Base-by-base conservation (phyloP, 2,113 vertebrate genomes). In the Pterocles gutturalis region DNA sequence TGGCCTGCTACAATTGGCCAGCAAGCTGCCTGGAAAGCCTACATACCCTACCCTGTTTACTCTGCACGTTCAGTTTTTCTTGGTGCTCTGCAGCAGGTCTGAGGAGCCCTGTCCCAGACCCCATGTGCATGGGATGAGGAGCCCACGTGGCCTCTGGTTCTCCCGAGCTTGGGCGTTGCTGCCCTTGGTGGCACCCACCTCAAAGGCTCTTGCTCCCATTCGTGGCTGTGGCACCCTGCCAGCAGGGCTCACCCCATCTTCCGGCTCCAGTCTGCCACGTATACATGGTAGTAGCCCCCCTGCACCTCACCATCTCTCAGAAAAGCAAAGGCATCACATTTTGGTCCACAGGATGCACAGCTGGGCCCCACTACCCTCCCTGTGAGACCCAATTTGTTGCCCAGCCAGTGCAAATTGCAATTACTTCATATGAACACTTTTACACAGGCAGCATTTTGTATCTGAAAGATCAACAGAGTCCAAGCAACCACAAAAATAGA, bases 401-500 rank as follows among this genome's bases (percentile, higher is more conserved):
- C 48, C 83, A 62, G 33, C 2, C 36, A 28, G 33, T 3, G 21
- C 11, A 5, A 53, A 53, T 64, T 58, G 31, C 48, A 41, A 41
- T 55, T 36, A 57, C 64, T 77, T 58, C 21, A 21, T 60, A 21
- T 0, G 2, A 90, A 14, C 34, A 20, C 15, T 55, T 38, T 72
- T 67, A 82, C 33, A 51, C 34, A 75, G 78, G 61, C 66, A 55
- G 51, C 15, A 17, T 82, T 93, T 95, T 81, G n/a, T 51, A 67
- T 26, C 36, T 24, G n/a, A 81, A 80, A 94, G 55, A 64, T 33
- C 65, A 71, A 28, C 60, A 92, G 45, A 72, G 51, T 36, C 45
- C 65, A 92, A 75, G 75, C 65, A 92, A 84, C 55, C 82, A 53
- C 55, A 94, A 79, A 96, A 97, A 90, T 90, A 96, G 91, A 95